These are phyloP conservation scores for Caenorhabditis sp. DNA, from an alignment of 2,888 invertebrate genomes.

Conservation along the genomic window DNA sequence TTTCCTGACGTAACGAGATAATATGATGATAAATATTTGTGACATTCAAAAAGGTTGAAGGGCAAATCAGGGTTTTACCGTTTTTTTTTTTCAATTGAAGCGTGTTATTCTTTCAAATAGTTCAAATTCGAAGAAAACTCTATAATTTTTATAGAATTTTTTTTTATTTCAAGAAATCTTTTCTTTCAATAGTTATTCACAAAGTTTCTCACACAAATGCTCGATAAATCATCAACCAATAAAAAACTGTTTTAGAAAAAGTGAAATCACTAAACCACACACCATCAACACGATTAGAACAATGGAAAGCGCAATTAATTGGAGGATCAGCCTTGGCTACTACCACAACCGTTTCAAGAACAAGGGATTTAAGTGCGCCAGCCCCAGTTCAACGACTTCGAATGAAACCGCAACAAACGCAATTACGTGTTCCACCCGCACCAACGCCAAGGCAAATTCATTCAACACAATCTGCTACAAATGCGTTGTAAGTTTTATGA, in stretches of 20 bases:
- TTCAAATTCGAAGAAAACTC: too few species aligned
- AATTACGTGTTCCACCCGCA: constrained; percentile 31
- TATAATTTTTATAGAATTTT: too few species aligned
- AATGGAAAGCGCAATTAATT: constrained; percentile 54
- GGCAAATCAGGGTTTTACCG: not conserved
- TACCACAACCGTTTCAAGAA: constrained; percentile 1
- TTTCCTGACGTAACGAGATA: not conserved
- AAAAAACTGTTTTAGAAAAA: constrained; percentile 25
- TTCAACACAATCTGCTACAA: constrained; percentile 40
- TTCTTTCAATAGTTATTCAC: not conserved
- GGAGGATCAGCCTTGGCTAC: constrained; percentile 19
- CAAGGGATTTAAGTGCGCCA: constrained; percentile 50
- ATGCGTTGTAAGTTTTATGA: constrained; percentile 33
- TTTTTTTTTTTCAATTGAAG: too few species aligned
- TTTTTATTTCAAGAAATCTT: too few species aligned
- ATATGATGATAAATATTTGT: not conserved
- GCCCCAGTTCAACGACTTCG: constrained; percentile 44
- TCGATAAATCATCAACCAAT: not conserved
- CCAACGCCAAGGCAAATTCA: constrained; percentile 20
- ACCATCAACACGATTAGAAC: constrained; percentile 41
- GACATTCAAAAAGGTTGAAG: not conserved
- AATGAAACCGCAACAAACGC: constrained; percentile 43
- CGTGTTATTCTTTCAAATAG: too few species aligned
- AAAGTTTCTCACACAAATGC: not conserved
- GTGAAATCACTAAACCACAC: constrained; percentile 30